phyloP scores from a whole-genome alignment of 2,888 invertebrate species.

The Tolmerus cingulatus region DNA sequence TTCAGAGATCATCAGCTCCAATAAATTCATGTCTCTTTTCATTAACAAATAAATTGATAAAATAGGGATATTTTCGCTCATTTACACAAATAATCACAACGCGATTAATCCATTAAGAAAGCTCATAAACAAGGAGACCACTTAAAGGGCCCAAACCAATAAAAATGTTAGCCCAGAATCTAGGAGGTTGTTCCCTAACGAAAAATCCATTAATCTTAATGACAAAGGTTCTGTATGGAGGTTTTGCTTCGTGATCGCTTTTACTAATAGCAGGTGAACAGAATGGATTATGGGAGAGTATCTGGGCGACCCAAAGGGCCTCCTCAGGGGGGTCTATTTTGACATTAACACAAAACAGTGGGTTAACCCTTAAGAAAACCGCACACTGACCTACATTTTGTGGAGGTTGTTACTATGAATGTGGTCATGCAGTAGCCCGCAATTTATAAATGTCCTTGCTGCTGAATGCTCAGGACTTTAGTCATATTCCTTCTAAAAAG shows the following conservation, averaged over 20 bases:
- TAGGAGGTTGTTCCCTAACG: neutral
- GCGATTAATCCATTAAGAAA: neutral
- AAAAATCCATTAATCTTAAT: neutral
- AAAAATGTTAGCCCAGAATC: neutral
- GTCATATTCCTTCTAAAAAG: neutral
- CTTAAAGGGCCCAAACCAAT: neutral
- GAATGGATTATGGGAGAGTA: neutral
- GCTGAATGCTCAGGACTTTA: neutral
- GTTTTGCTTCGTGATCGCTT: neutral
- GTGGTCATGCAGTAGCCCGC: neutral
- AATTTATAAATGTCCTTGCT: neutral
- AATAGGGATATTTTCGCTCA: neutral
- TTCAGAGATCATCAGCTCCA: neutral
- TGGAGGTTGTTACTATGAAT: neutral
- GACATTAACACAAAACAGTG: neutral
- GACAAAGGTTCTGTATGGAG: neutral
- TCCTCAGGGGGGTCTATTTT: neutral
- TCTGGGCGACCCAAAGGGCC: neutral
- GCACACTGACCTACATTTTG: neutral
- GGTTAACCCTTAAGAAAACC: neutral
- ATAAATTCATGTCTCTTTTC: neutral
- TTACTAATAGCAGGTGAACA: neutral
- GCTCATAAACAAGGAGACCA: neutral
- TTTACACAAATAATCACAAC: neutral
- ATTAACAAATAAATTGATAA: neutral